Evolutionary conservation across 2,113 vertebrate species (phyloP), one percentile per base, ranked within the genome.

Genomic region (Peucedramus taeniatus): DNA sequence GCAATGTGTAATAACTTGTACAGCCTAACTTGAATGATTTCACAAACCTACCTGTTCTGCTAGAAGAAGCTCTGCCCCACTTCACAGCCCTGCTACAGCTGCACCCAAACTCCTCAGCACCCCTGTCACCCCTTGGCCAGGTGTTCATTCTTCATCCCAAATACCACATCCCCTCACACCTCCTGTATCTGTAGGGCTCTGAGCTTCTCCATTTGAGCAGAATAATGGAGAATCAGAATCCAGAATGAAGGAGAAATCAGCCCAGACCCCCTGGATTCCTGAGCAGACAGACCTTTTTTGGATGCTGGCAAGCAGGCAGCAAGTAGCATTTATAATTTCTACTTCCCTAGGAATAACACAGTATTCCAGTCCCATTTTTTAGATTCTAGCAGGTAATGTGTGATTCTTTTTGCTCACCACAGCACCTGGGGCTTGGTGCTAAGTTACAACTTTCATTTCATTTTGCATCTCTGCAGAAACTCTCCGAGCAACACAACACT

Each of bases 401-500:
- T 45, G 79, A 31, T 86, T 57, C 9, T 35, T 87, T 65, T 33
- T 65, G n/a, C 64, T 94, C 39, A 40, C 61, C 53, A 42, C 30
- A 79, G 61, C 49, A 78, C 24, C 31, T 24, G 68, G 28, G 51
- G 21, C 37, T 87, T 69, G 42, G 4, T 37, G 66, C 15, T 28
- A 35, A 54, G 39, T n/a, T 51, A 0, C 10, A 35, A 61, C 54
- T 56, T 24, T n/a, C 8, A 8, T 60, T 60, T 69, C 68, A 14
- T 76, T 93, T 87, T 91, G 13, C 72, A 13, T 80, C 26, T 6
- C 64, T 92, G 51, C 95, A 98, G 99, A 99, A 97, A 92, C 97
- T 99, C 47, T 94, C 95, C 0, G 57, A 50, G 4, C 98, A 99
- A 50, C 96, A 98, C 4, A 97, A 98, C 5, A 23, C 87, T 23